Evolutionary conservation across 2,888 invertebrate species (phyloP).

Genomic region (Cerastis leucographa): DNA sequence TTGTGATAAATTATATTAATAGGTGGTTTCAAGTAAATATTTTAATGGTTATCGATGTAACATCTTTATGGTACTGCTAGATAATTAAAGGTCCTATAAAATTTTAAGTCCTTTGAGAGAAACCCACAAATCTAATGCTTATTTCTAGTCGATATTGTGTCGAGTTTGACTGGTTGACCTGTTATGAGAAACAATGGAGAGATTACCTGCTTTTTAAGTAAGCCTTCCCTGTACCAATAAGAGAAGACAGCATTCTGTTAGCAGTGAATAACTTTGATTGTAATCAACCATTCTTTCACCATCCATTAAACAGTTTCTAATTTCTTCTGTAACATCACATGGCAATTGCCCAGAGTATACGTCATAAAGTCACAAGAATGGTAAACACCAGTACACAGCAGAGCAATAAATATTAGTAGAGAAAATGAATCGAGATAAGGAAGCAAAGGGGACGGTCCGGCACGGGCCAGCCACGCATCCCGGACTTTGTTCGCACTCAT

Average conservation of each 20-base stretch:
- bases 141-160: background rate
- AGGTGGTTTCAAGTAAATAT: slow-evolving; percentile 28
- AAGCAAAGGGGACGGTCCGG: slow-evolving; percentile 54
- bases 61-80: slow-evolving; percentile 32
- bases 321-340: background rate
- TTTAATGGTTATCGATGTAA: slow-evolving; percentile 32
- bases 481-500: slow-evolving; percentile 82
- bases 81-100: slow-evolving; percentile 7
- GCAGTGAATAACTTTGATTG: background rate
- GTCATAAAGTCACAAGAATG: slow-evolving; percentile 35
- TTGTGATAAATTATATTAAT: slow-evolving; percentile 39
- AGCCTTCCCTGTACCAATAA: background rate
- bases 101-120: background rate
- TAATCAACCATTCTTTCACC: background rate
- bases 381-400: slow-evolving; percentile 56
- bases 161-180: background rate
- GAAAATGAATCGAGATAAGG: slow-evolving; percentile 82
- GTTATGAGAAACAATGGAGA: background rate
- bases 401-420: slow-evolving; percentile 74
- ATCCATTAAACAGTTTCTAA: slow-evolving; percentile 20
- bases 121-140: background rate
- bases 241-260: background rate
- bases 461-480: slow-evolving; percentile 63
- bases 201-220: background rate
- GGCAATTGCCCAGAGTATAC: background rate